These are phyloP conservation scores for Sakesphorus luctuosus DNA, from an alignment of 2,113 vertebrate species.

Conservation along the genomic window DNA sequence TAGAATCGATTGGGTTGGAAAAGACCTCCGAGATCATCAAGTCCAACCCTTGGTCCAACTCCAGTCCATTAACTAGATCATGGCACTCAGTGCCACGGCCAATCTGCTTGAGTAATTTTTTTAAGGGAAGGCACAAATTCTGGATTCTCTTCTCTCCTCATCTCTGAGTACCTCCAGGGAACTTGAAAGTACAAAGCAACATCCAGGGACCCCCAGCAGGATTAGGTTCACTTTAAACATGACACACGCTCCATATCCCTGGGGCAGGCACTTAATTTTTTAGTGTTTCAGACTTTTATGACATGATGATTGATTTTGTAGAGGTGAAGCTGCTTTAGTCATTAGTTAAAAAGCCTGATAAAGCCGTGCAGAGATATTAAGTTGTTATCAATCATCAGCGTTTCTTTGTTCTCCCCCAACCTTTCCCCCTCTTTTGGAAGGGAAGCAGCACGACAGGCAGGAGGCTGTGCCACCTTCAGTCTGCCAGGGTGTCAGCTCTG, in stretches of 20 bases:
- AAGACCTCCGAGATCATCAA: too few relatives aligned
- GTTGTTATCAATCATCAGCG: constrained; percentile 41
- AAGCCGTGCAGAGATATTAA: constrained; percentile 41
- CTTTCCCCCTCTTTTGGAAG: neutral
- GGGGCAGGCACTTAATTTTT: constrained; percentile 43
- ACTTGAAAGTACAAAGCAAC: constrained; percentile 33
- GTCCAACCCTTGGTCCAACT: too few relatives aligned
- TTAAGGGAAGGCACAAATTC: neutral
- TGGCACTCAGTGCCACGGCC: too few relatives aligned
- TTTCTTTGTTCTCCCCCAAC: constrained; percentile 35
- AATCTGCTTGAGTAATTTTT: neutral
- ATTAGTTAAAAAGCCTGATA: constrained; percentile 66
- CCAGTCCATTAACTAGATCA: too few relatives aligned
- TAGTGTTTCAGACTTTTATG: constrained; percentile 47
- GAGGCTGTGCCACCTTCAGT: neutral
- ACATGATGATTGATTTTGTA: constrained; percentile 59
- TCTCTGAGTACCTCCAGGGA: neutral
- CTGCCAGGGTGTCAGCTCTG: neutral
- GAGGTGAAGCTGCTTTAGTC: constrained; percentile 50
- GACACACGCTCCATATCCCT: constrained; percentile 36
- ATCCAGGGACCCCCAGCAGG: neutral
- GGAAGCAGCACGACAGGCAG: neutral
- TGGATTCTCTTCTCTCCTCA: neutral
- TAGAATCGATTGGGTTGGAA: too few relatives aligned
- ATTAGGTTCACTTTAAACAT: constrained; percentile 38